Base-by-base conservation (phyloP, 2,797 vertebrate genomes). In the Helicolenus hilgendorfi region DNA sequence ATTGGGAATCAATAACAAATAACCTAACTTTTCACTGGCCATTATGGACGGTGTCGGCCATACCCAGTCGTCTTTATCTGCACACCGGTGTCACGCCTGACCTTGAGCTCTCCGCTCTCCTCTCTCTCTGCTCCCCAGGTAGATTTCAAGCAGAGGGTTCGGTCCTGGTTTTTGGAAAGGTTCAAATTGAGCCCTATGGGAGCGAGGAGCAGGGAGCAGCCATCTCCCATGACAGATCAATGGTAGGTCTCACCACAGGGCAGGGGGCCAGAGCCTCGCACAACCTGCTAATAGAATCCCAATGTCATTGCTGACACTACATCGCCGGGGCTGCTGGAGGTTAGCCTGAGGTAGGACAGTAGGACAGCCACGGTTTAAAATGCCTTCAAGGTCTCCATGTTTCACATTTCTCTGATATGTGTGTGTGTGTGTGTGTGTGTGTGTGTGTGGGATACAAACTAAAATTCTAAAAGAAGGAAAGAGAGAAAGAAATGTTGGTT, bases 191-290 rank as follows among this genome's bases (percentile, higher is more conserved):
- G 96, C 96, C 96, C 94, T 89, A 84, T 93, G 96, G 96, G 97
- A 97, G 92, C 24, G 80, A 78, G 91, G 91, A 93, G 94, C 87
- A 80, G 94, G 89, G 90, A 96, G 91, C 95, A 93, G 94, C 91
- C 95, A 96, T 97, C 97, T 97, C 97, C 97, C 96, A 96, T 97
- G 97, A 97, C 97, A 96, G 97, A 97, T 97, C 97, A 97, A 97
- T 97, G 97, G 93, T 96, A 95, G 96, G 96, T 95, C 95, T 95
- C 95, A 96, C 96, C 96, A 94, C 96, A 94, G 94, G 96, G 95
- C 96, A 96, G 92, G 94, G 90, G 95, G 97, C 96, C 96, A 97
- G 94, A 86, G 81, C 93, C 95, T 94, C 72, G 92, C 92, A 83
- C 95, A 96, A 96, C 96, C 96, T 94, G 94, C 95, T 97, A 97